Evolutionary conservation across 2,797 vertebrate species (phyloP).

Genomic region (Sardinella longiceps): DNA sequence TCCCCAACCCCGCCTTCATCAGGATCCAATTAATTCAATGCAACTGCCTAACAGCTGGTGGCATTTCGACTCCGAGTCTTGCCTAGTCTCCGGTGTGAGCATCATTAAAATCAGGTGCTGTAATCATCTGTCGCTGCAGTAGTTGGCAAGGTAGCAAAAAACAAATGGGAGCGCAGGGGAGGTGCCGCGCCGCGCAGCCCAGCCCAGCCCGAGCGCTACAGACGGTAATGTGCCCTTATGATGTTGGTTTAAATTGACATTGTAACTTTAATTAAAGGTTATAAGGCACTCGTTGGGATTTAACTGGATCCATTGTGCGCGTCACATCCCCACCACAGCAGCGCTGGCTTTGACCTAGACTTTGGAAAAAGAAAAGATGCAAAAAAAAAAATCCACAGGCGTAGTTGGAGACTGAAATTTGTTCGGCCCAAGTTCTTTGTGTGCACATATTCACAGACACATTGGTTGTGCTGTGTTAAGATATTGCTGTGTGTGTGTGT

Average conservation of each 20-base stretch:
- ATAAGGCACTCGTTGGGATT: slow-evolving; percentile 58
- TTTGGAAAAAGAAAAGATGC: background rate
- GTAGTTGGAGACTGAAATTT: background rate
- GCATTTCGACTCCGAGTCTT: slow-evolving; percentile 86
- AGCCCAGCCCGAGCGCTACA: slow-evolving; percentile 76
- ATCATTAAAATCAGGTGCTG: slow-evolving; percentile 86
- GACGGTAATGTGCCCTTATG: slow-evolving; percentile 77
- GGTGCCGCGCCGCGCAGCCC: slow-evolving; percentile 72
- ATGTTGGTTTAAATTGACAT: slow-evolving; percentile 84
- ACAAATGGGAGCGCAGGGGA: slow-evolving; percentile 78
- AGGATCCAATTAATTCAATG: slow-evolving; percentile 85
- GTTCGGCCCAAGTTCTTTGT: background rate
- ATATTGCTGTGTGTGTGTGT: background rate
- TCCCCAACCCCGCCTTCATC: slow-evolving; percentile 59
- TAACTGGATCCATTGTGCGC: slow-evolving; percentile 4
- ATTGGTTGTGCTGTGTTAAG: background rate
- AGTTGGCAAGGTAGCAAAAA: slow-evolving; percentile 81
- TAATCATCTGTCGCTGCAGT: slow-evolving; percentile 82
- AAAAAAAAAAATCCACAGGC: background rate
- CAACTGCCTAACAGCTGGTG: slow-evolving; percentile 84
- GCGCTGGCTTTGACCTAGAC: background rate
- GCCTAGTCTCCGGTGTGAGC: slow-evolving; percentile 80
- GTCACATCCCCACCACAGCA: background rate
- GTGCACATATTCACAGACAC: background rate
- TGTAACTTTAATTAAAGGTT: slow-evolving; percentile 81